Evolutionary conservation across 2,113 vertebrate genomes (phyloP).

Genomic region (Neolamprologus devosi): DNA sequence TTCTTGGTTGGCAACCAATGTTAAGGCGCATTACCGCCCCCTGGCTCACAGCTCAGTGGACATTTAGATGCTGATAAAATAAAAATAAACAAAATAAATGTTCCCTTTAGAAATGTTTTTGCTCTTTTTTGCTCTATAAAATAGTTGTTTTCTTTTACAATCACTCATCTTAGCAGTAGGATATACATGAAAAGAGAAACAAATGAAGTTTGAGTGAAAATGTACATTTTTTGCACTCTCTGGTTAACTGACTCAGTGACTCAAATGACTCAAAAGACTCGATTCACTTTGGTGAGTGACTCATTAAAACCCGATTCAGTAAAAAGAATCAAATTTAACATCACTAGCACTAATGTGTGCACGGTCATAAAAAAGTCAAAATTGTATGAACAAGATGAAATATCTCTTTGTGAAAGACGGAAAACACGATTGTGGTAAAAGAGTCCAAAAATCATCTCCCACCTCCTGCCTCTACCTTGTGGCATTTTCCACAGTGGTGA

Average conservation of each 20-base stretch:
- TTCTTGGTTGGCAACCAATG: not conserved
- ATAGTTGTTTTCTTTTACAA: not conserved
- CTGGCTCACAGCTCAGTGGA: not conserved
- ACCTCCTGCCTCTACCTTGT: not conserved
- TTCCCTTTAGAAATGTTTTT: not conserved
- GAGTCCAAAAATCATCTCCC: not conserved
- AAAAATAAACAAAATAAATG: not conserved
- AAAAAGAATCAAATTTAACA: not conserved
- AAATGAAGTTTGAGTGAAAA: not conserved
- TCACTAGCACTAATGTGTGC: not conserved
- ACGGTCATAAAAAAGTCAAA: not conserved
- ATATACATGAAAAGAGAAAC: not conserved
- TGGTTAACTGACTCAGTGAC: not conserved
- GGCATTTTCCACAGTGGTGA: not conserved
- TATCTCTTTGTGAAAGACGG: not conserved
- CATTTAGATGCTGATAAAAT: not conserved
- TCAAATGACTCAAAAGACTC: fast-evolving
- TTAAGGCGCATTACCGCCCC: not conserved
- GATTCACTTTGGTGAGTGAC: not conserved
- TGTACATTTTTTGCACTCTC: not conserved
- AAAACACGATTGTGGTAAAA: not conserved
- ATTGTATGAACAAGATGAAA: not conserved
- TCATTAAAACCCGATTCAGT: not conserved
- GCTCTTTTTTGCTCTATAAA: not conserved
- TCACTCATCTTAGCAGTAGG: not conserved